These are phyloP conservation scores for Zygogramma bicolorata DNA, from an alignment of 2,888 invertebrate genomes.

Conservation along the genomic window DNA sequence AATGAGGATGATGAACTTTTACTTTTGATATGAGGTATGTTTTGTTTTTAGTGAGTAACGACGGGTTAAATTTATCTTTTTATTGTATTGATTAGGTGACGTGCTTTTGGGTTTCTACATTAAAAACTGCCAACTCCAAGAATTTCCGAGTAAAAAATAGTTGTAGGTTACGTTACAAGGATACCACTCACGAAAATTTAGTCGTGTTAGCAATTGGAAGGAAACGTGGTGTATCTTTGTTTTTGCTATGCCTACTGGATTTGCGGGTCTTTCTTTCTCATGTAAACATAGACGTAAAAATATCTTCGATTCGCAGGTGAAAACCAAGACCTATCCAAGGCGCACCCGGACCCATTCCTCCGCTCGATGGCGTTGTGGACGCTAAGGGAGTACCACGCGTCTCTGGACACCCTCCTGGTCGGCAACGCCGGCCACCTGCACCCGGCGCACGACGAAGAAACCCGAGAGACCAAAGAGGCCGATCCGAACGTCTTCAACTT, in stretches of 20 bases:
- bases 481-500: constrained; percentile 98
- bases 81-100: no score
- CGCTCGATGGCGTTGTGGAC: constrained; percentile 99
- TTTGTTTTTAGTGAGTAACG: no score
- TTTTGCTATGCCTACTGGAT: not conserved
- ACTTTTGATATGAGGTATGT: no score
- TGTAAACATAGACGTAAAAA: not conserved
- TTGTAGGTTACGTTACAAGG: no score
- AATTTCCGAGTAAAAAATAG: no score
- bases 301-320: constrained; percentile 57
- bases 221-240: no score
- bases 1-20: no score
- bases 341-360: constrained; percentile 96
- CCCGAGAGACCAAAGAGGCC: constrained; percentile 71
- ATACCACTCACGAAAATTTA: no score
- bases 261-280: not conserved
- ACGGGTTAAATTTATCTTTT: no score
- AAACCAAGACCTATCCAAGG: constrained; percentile 79
- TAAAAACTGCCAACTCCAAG: no score
- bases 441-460: constrained; percentile 67
- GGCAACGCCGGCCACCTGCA: constrained; percentile 85
- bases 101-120: no score
- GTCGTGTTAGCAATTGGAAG: no score
- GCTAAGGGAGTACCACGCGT: constrained; percentile 89
- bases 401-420: constrained; percentile 86